Base-by-base conservation (phyloP, 2,888 invertebrate species). In the Apamea anceps region DNA sequence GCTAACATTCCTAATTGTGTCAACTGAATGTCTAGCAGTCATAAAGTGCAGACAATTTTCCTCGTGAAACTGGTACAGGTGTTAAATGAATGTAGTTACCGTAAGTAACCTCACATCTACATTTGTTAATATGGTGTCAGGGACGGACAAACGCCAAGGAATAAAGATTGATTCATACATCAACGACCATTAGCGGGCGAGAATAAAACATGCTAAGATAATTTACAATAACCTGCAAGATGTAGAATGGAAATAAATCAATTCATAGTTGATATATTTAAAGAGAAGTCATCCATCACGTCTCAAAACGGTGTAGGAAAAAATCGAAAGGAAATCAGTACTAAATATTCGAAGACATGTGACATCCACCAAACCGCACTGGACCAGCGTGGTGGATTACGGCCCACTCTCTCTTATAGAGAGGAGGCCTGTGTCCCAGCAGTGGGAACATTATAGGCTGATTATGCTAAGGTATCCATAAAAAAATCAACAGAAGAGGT, bases 71-170 rank as follows among this genome's bases (percentile, higher is more conserved):
- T 77, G 37, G 63, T 75, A 72, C 68, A 78, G 25, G 80, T 77
- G 65, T 70, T 78, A 74, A 80, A 77, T 78, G 70, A 80, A 77
- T 79, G 67, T 85, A 75, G 68, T 71, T 87, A 81, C 85, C 72
- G 77, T 81, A 73, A 75, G 73, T 63, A 81, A 74, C 63, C 18
- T 80, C 74, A 72, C 68, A 67, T 63, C 74, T 82, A 62, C 72
- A 74, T 82, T 72, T 73, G 84, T 85, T 90, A 89, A 88, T 90
- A 79, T 75, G 77, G 85, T 82, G 89, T 89, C 89, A 89, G 81
- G 89, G 89, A 80, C 89, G 90, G 87, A 70, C 90, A 85, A 77
- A 74, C 72, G 67, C 54, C 54, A 63, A 65, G 70, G 74, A 83
- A 85, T 85, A 87, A 85, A 84, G 81, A 79, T 83, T 83, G 81